phyloP scores from a whole-genome alignment of 2,888 invertebrate species.

The Troides helena region DNA sequence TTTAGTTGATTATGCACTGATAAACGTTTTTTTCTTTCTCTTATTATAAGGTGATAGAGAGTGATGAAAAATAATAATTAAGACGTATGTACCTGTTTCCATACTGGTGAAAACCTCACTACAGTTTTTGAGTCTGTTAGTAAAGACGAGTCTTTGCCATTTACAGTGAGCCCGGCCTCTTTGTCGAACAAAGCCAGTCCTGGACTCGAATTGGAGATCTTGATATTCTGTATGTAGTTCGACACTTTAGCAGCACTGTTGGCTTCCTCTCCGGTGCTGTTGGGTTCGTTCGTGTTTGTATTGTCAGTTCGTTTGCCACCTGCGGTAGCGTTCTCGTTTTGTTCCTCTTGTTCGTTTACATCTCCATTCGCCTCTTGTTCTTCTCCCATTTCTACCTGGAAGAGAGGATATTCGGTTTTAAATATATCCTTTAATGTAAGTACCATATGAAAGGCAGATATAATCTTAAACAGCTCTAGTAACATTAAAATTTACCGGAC shows the following conservation, averaged over 20 bases:
- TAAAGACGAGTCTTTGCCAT: conserved; percentile 51
- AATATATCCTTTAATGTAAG: too few species aligned
- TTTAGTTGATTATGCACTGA: too few species aligned
- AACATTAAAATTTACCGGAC: too few species aligned
- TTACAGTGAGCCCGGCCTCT: conserved; percentile 34
- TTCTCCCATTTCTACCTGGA: conserved; percentile 41
- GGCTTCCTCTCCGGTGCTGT: conserved; percentile 5
- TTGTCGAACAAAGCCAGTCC: conserved; percentile 46
- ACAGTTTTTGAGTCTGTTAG: conserved; percentile 61
- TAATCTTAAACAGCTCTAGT: too few species aligned
- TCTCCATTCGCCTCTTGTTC: conserved; percentile 35
- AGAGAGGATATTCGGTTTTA: conserved; percentile 6
- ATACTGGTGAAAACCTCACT: conserved; percentile 66
- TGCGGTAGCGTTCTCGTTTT: conserved; percentile 7
- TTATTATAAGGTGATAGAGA: too few species aligned
- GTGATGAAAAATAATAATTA: too few species aligned
- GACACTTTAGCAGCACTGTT: conserved; percentile 35
- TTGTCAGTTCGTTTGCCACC: conserved; percentile 8
- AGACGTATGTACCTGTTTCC: conserved; percentile 63
- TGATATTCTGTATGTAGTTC: conserved; percentile 61
- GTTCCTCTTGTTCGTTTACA: conserved; percentile 12
- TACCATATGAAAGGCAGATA: too few species aligned
- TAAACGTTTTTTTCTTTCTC: too few species aligned
- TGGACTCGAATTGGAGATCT: conserved; percentile 50
- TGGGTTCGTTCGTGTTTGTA: conserved; percentile 4